These are phyloP conservation scores for Aptenodytes forsteri DNA, from an alignment of 2,113 vertebrate genomes.

Conservation along the genomic window DNA sequence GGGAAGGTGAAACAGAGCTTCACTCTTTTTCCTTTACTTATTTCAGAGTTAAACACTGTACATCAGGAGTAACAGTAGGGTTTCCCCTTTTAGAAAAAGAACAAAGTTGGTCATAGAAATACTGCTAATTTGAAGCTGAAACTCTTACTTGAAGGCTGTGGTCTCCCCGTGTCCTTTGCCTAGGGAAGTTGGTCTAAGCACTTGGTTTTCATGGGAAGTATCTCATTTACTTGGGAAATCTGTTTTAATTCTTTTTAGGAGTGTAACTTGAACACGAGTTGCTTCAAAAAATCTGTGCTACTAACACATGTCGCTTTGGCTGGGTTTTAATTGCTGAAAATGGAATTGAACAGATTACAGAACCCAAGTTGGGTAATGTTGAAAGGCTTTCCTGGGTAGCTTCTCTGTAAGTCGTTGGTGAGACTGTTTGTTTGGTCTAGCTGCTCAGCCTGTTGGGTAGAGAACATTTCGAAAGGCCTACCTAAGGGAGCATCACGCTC, in stretches of 20 bases:
- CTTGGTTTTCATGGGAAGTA: background rate
- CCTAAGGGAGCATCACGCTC: background rate
- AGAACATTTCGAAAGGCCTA: background rate
- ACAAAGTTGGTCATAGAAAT: background rate
- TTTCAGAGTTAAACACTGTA: background rate
- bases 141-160: background rate
- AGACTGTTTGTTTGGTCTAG: background rate
- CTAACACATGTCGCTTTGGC: background rate
- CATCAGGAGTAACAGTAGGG: background rate
- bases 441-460: background rate
- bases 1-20: background rate
- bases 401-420: background rate
- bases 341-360: background rate
- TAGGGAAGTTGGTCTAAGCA: background rate
- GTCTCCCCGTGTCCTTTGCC: background rate
- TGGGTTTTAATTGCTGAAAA: background rate
- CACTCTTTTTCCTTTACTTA: background rate
- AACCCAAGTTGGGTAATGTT: background rate
- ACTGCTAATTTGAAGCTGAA: background rate
- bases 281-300: background rate
- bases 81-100: background rate
- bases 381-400: background rate
- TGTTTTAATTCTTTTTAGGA: background rate
- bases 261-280: background rate
- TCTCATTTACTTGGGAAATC: background rate